These are phyloP conservation scores for Etheostoma cragini DNA, from an alignment of 2,113 vertebrate genomes.

Conservation along the genomic window DNA sequence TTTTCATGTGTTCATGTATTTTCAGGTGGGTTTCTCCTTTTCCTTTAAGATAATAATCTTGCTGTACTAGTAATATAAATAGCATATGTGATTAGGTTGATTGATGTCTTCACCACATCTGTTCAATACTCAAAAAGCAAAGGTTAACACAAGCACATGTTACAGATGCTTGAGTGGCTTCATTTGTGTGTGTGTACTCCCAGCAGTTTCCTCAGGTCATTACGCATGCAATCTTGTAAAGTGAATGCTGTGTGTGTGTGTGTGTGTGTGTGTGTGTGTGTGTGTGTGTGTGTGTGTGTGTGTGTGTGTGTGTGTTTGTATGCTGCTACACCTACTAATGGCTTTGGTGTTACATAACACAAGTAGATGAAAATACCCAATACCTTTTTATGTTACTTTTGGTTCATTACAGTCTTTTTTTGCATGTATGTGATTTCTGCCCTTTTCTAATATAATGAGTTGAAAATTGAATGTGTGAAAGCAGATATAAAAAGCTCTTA, in stretches of 20 bases:
- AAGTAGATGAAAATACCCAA: slow-evolving; percentile 8
- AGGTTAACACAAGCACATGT: slow-evolving; percentile 58
- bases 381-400: background rate
- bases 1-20: background rate
- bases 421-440: background rate
- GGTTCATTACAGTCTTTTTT: background rate
- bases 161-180: slow-evolving; percentile 65
- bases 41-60: slow-evolving; percentile 8
- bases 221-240: slow-evolving; percentile 55
- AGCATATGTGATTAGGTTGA: slow-evolving; percentile 41
- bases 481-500: background rate
- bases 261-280: slow-evolving; percentile 13
- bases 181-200: slow-evolving; percentile 51
- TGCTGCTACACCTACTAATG: slow-evolving; percentile 19
- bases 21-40: background rate
- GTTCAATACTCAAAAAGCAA: slow-evolving; percentile 60
- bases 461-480: background rate
- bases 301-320: slow-evolving; percentile 12
- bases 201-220: slow-evolving; percentile 47
- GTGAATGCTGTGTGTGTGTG: slow-evolving; percentile 22
- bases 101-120: slow-evolving; percentile 33
- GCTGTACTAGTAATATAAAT: slow-evolving; percentile 31
- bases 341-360: slow-evolving; percentile 40
- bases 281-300: slow-evolving; percentile 8
- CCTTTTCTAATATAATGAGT: background rate